A percentile compares a stretch with the other conserved stretches of the same genome.
phyloP scores from a whole-genome alignment of 2,797 vertebrate species.

The Odontamblyopus rebecca region DNA sequence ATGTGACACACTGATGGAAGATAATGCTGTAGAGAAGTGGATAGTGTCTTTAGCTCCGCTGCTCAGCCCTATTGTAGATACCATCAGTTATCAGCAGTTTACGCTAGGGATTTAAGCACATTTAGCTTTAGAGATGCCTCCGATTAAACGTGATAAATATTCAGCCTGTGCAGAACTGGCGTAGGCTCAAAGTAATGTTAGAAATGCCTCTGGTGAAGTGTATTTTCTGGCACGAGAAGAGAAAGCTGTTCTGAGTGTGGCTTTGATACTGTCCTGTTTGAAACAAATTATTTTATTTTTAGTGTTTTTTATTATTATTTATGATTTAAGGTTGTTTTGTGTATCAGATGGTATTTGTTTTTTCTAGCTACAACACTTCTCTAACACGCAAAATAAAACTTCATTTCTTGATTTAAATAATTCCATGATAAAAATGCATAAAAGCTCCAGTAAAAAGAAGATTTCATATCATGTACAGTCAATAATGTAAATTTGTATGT shows the following conservation, averaged over 20 bases:
- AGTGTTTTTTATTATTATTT: too few relatives aligned
- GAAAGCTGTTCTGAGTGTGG: neutral
- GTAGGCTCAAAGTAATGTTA: slow-evolving; percentile 27
- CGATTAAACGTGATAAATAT: slow-evolving; percentile 51
- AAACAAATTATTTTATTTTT: slow-evolving; percentile 15
- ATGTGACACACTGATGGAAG: slow-evolving; percentile 36
- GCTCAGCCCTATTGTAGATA: slow-evolving; percentile 47
- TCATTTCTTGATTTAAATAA: neutral
- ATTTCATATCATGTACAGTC: neutral
- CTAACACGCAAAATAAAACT: neutral
- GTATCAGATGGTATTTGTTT: neutral
- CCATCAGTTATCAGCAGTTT: slow-evolving; percentile 55
- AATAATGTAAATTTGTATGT: neutral
- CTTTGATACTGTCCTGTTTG: slow-evolving; percentile 8
- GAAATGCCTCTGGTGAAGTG: slow-evolving; percentile 18
- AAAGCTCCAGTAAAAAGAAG: neutral
- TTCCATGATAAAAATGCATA: neutral
- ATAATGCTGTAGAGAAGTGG: slow-evolving; percentile 44
- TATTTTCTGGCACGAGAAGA: slow-evolving; percentile 15
- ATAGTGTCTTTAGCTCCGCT: slow-evolving; percentile 52
- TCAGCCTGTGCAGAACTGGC: slow-evolving; percentile 33
- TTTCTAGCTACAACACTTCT: neutral
- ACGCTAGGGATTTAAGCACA: slow-evolving; percentile 41
- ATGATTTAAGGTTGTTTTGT: neutral
- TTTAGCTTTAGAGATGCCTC: slow-evolving; percentile 41